Conservation (phyloP, 2,113 vertebrate genomes). For the Papio anubis region DNA sequence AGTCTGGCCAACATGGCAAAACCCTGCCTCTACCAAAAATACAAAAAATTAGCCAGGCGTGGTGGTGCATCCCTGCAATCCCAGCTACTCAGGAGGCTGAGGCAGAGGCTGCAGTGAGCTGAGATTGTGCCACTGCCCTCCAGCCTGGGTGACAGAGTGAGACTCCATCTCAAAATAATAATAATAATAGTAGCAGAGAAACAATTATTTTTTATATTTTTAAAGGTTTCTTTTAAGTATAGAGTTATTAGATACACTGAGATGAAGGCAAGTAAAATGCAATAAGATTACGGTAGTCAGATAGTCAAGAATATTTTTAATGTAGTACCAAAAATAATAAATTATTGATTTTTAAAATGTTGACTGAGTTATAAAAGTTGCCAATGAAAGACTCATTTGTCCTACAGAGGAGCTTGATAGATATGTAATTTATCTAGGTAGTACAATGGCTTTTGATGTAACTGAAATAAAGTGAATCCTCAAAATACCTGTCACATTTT, state of each 20-base stretch:
- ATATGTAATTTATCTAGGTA: background rate
- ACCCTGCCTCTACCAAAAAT: no score
- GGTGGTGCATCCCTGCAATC: no score
- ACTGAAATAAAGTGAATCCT: background rate
- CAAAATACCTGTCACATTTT: background rate
- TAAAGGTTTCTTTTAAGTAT: background rate
- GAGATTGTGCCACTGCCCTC: no score
- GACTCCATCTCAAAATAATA: no score
- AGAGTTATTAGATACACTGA: background rate
- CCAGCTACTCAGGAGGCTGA: no score
- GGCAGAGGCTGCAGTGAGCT: no score
- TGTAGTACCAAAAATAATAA: background rate
- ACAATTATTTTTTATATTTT: background rate
- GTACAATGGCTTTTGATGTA: background rate
- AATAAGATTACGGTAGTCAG: background rate
- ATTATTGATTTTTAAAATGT: background rate
- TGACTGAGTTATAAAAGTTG: background rate
- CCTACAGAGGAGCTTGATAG: background rate
- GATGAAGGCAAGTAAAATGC: background rate
- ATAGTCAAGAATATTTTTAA: background rate
- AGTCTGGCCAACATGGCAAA: no score
- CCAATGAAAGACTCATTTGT: background rate
- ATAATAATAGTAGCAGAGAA: background rate
- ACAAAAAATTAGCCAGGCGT: no score
- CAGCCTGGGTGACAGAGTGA: no score